Conservation (phyloP, 1,140 invertebrate species). For the Sitodiplosis mosellana region DNA sequence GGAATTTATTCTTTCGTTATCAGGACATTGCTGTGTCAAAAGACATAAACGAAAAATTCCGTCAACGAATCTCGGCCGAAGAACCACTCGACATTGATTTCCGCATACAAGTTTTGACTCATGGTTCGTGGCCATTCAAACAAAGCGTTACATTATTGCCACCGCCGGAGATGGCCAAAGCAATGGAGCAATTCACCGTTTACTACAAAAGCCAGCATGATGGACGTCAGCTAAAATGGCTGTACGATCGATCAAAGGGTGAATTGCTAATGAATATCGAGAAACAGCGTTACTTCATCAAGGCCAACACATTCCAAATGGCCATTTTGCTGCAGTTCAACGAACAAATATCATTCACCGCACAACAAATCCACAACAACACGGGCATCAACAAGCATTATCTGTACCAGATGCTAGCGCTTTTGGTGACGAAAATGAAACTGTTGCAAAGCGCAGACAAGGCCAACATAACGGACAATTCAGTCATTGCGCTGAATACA, state of each 20-base stretch:
- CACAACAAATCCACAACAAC: constrained; percentile 57
- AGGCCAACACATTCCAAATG: constrained; percentile 95
- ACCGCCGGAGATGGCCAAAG: constrained; percentile 83
- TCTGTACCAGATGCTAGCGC: too few relatives aligned
- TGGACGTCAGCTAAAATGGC: constrained; percentile 93
- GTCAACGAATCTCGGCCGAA: constrained; percentile 45
- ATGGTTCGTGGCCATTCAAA: constrained; percentile 96
- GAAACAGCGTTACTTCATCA: constrained; percentile 23
- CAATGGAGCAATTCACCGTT: constrained; percentile 83
- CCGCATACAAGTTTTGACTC: constrained; percentile 89
- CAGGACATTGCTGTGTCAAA: constrained; percentile 96
- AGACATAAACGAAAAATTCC: constrained; percentile 89
- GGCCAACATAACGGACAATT: too few relatives aligned
- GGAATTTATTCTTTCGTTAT: constrained; percentile 11
- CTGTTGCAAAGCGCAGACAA: too few relatives aligned
- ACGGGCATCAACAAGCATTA: too few relatives aligned
- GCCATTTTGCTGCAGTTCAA: constrained; percentile 95
- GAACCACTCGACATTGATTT: constrained; percentile 74
- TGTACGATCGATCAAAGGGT: constrained; percentile 96
- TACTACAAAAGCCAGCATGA: constrained; percentile 94
- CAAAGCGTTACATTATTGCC: constrained; percentile 79
- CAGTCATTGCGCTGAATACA: too few relatives aligned
- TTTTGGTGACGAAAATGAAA: constrained; percentile 56
- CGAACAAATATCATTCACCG: constrained; percentile 59
- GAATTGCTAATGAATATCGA: constrained; percentile 88